Evolutionary conservation across 2,797 vertebrate species (phyloP), one percentile per base, ranked within the genome.

Genomic region (Novumbra hubbsi): DNA sequence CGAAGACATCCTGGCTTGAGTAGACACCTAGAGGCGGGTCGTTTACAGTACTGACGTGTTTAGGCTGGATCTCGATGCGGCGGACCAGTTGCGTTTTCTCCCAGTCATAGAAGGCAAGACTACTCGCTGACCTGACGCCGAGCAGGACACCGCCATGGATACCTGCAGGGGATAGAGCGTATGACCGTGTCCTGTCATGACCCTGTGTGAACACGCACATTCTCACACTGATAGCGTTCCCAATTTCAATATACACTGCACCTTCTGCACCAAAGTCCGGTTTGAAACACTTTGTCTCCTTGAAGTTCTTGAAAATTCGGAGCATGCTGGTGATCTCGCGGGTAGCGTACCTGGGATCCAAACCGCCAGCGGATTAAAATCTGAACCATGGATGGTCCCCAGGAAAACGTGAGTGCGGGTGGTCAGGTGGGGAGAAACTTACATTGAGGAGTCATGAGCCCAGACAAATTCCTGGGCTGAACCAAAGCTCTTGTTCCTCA

Each of bases 361-460:
- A 75, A 52, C 72, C 41, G 50, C 32, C 38, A 68, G 77, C 9
- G 49, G 45, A 49, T 15, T 4, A 32, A 27, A n/a, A 52, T 3
- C 17, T 24, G 32, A 57, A 68, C 34, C 45, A 17, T 21, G 67
- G n/a, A 41, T 68, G n/a, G 32, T n/a, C 64, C 19, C 4, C 38
- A 67, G 24, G 30, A 17, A 16, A 32, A 30, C 64, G 38, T 38
- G 16, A 45, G 11, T 67, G 9, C 21, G 32, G n/a, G 64, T 41
- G 16, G 64, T 70, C 68, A 12, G 28, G 17, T 27, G 8, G 5
- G 0, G 7, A 27, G 55, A 27, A 28, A 93, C 97, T 97, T 93
- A 99, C 97, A 99, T 97, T 38, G 98, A 99, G 15, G 97, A 99
- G 85, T 99, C 98, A 0, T 99, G 98, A 28, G 97, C 98, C 98